Base-by-base conservation (phyloP, 2,113 vertebrate genomes). In the Prinia subflava region DNA sequence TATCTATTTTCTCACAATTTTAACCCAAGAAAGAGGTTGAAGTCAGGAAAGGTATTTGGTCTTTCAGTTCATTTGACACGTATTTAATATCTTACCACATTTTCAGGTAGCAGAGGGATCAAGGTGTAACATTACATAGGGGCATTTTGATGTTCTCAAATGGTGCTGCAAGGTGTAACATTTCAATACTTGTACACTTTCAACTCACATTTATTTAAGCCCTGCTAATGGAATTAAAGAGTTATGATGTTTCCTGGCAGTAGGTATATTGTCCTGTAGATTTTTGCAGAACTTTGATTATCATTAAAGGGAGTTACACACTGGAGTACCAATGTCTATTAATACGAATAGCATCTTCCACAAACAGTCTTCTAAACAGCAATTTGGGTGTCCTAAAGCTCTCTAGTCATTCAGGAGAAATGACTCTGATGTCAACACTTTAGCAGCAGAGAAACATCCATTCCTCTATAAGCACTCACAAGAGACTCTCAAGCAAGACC, bases 341-440 rank as follows among this genome's bases (percentile, higher is more conserved):
- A 89, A 90, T 92, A 95, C 0, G 0, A 94, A 87, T 47, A 95
- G 46, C 11, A 5, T 60, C 83, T 89, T 92, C 82, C 33, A 83
- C 65, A 96, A 80, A 89, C 67, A 67, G 64, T 84, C 56, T 93
- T 87, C 89, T 94, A 83, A 96, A 91, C 60, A 84, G 81, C 55
- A 83, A 3, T 90, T 90, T 89, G 69, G n/a, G 44, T 87, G 70
- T 94, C 84, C 92, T 96, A 86, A 96, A 87, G 13, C 60, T 88
- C 92, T 95, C 57, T 35, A 92, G 87, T 91, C 47, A 57, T 87
- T 91, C 65, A 89, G 86, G 67, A 86, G 57, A 90, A 96, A 92
- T 75, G 1, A 77, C 37, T 91, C 31, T 63, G 53, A 75, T 93
- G 63, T 76, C 88, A 96, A 89, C 28, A 53, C 25, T 62, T 68